A percentile compares a stretch with the other conserved stretches of the same genome.
phyloP scores from a whole-genome alignment of 2,797 vertebrate genomes.

The Lemur catta region DNA sequence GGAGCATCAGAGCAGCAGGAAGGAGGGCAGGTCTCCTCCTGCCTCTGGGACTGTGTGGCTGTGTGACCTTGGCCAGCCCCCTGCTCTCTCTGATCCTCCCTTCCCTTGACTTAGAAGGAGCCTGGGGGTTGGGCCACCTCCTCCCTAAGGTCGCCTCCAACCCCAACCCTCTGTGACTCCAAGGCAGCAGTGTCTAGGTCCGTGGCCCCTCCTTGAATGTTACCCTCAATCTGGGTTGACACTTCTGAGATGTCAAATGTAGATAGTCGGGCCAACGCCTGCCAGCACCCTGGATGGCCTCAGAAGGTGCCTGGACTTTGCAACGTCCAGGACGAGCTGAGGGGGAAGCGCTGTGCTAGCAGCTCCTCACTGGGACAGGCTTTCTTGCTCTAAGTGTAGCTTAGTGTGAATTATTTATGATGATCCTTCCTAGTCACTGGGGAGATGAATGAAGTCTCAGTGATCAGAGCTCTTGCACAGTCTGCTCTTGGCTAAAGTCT shows the following conservation, averaged over 20 bases:
- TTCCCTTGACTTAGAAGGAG: neutral
- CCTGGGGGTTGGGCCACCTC: neutral
- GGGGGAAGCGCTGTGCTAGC: neutral
- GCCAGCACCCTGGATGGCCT: neutral
- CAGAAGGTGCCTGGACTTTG: neutral
- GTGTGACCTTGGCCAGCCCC: neutral
- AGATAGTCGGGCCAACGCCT: accelerated
- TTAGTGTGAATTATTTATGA: neutral
- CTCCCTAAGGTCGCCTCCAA: neutral
- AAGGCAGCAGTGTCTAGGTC: neutral
- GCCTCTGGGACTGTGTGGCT: neutral
- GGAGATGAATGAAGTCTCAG: neutral
- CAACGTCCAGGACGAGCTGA: neutral
- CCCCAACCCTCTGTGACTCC: neutral
- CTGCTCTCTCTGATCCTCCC: neutral
- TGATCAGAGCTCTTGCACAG: neutral
- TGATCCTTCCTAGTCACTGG: neutral
- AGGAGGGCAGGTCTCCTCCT: neutral
- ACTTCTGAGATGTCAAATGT: neutral
- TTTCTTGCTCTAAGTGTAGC: neutral
- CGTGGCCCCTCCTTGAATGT: neutral
- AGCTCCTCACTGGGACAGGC: neutral
- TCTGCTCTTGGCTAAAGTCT: neutral
- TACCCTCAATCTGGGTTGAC: neutral
- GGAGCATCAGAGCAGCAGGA: neutral